Evolutionary conservation across 2,888 invertebrate species (phyloP).

Genomic region (Neoascia interrupta): DNA sequence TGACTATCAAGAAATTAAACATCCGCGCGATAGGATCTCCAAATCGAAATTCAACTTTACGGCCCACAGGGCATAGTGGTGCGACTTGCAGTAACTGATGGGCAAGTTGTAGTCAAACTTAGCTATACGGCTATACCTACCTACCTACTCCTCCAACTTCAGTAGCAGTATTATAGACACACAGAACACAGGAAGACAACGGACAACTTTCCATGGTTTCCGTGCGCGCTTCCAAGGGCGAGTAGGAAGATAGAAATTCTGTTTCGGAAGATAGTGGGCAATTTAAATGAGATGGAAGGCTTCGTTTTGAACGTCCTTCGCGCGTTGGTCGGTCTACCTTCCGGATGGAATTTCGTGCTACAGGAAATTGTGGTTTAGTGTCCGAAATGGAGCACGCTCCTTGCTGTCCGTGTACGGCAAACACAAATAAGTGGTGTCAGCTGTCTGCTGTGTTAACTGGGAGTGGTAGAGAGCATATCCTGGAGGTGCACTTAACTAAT

Average conservation of each 20-base stretch:
- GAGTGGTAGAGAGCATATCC: conserved; percentile 30
- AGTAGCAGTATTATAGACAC: neutral
- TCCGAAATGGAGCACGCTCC: conserved; percentile 64
- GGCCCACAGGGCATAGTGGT: conserved; percentile 13
- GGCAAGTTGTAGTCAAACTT: neutral
- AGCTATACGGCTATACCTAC: too few relatives aligned
- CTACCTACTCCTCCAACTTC: neutral
- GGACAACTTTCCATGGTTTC: conserved; percentile 59
- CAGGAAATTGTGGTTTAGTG: conserved; percentile 69
- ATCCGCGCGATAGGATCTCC: conserved; percentile 68
- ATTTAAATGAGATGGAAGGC: conserved; percentile 62
- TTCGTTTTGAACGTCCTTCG: conserved; percentile 10
- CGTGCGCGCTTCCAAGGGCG: conserved; percentile 11
- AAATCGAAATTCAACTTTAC: conserved; percentile 69
- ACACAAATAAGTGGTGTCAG: conserved; percentile 58
- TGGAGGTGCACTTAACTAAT: conserved; percentile 60
- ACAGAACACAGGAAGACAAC: conserved; percentile 19
- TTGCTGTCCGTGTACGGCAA: neutral
- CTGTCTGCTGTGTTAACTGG: conserved; percentile 40
- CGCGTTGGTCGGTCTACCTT: conserved; percentile 41
- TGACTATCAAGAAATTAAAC: conserved; percentile 70
- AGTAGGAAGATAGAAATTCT: conserved; percentile 52
- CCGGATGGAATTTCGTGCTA: conserved; percentile 66
- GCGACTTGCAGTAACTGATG: conserved; percentile 6
- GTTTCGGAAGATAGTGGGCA: conserved; percentile 66